Base-by-base conservation (phyloP, 2,113 vertebrate genomes). In the Eleginops maclovinus region DNA sequence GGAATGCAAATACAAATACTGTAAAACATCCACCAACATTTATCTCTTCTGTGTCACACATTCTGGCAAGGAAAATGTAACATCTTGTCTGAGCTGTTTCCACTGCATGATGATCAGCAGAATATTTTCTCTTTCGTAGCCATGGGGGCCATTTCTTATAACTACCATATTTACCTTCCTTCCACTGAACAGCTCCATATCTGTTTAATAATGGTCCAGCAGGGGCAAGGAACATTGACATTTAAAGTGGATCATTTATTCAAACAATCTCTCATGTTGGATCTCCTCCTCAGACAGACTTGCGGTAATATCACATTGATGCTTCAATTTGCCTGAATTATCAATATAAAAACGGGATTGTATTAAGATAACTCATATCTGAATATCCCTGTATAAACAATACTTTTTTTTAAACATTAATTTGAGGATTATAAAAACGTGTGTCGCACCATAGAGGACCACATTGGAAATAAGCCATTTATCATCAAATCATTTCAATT, bases 1-100 rank as follows among this genome's bases (percentile, higher is more conserved):
- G 65, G n/a, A n/a, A n/a, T n/a, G n/a, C n/a, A 64, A 79, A 61
- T 62, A 50, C 36, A 72, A 62, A 58, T 40, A 69, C 50, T 56
- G 70, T 2, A 14, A 21, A 50, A 41, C 21, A 17, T 22, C 69
- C 46, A 31, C 50, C 75, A 64, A 61, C 22, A 31, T 44, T 26
- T 31, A 50, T 58, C n/a, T 69, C 46, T 74, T n/a, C n/a, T n/a
- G n/a, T 2, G 17, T 56, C 49, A 50, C 16, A 44, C 49, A 31
- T 72, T 68, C 43, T 47, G 19, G 44, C 53, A 24, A 70, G 47
- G 50, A 74, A 67, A 46, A 78, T 41, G 49, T 11, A 11, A 72
- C 44, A 68, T 58, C 47, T 44, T 12, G 53, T 47, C n/a, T 17
- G n/a, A 43, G n/a, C 1, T n/a, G 31, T 77, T 80, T 79, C 31